Evolutionary conservation across 2,888 invertebrate genomes (phyloP).

Genomic region (Meghimatium bilineatum): DNA sequence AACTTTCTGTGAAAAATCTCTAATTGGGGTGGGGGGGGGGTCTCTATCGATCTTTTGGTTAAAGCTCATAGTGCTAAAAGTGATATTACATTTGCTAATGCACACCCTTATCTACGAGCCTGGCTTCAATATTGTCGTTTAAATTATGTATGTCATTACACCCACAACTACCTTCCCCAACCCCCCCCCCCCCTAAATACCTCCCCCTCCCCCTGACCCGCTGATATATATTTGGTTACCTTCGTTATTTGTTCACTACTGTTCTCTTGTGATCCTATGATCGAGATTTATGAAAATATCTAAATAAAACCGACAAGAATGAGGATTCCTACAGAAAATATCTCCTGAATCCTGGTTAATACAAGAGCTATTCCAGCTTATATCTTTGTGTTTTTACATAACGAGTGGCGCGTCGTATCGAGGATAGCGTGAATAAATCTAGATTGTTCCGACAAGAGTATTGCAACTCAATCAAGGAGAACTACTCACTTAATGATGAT

Average conservation of each 20-base stretch:
- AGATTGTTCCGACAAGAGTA: constrained; percentile 2
- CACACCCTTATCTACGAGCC: too few relatives aligned
- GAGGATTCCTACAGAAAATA: neutral
- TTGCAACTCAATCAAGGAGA: neutral
- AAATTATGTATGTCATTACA: too few relatives aligned
- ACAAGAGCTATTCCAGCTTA: neutral
- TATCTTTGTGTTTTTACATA: neutral
- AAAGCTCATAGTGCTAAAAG: too few relatives aligned
- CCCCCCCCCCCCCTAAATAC: too few relatives aligned
- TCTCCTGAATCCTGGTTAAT: neutral
- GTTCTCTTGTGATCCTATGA: neutral
- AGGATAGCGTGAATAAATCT: neutral
- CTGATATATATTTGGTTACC: too few relatives aligned
- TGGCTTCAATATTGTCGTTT: neutral
- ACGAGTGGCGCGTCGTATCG: neutral
- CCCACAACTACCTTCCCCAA: too few relatives aligned
- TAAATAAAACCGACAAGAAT: constrained; percentile 10
- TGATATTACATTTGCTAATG: too few relatives aligned
- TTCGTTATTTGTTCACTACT: too few relatives aligned
- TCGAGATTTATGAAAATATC: constrained; percentile 3
- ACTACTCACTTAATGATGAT: constrained; percentile 7
- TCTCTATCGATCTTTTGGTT: too few relatives aligned
- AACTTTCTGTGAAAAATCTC: too few relatives aligned
- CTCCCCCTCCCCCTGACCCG: too few relatives aligned
- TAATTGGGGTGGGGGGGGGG: too few relatives aligned